A percentile compares a stretch with the other conserved stretches of the same genome.
These are phyloP conservation scores for Drosophila repletoides DNA, from an alignment of 1,140 invertebrate species.

Conservation along the genomic window DNA sequence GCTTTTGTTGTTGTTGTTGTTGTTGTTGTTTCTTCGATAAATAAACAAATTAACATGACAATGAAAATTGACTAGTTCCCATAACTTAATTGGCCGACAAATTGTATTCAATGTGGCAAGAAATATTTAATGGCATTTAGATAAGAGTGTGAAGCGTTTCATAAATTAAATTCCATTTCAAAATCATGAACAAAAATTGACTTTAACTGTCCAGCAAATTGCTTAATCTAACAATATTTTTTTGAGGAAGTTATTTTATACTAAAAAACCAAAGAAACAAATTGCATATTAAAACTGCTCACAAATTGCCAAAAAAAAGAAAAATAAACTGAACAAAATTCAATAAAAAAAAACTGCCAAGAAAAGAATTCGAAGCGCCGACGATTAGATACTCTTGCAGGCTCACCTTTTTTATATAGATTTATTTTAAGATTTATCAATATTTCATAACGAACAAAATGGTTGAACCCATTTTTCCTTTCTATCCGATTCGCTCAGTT, in stretches of 20 bases:
- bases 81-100: slow-evolving; percentile 37
- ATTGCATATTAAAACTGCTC: slow-evolving; percentile 6
- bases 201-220: slow-evolving; percentile 33
- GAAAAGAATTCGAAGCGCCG: no score
- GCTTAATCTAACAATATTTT: slow-evolving; percentile 16
- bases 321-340: slow-evolving; percentile 15
- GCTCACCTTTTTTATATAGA: no score
- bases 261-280: no score
- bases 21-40: no score
- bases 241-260: slow-evolving; percentile 30
- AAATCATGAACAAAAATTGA: slow-evolving; percentile 22
- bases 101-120: slow-evolving; percentile 10
- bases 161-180: slow-evolving; percentile 26
- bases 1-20: no score
- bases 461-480: no score
- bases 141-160: slow-evolving; percentile 36
- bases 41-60: slow-evolving; percentile 17
- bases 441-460: no score
- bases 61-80: slow-evolving; percentile 13
- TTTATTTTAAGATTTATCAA: no score
- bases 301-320: slow-evolving; percentile 35
- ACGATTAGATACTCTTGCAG: no score
- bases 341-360: no score
- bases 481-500: no score
- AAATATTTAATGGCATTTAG: slow-evolving; percentile 34